Evolutionary conservation across 1,140 invertebrate species (phyloP), one percentile per base, ranked within the genome.

Genomic region (Drosophila eugracilis): DNA sequence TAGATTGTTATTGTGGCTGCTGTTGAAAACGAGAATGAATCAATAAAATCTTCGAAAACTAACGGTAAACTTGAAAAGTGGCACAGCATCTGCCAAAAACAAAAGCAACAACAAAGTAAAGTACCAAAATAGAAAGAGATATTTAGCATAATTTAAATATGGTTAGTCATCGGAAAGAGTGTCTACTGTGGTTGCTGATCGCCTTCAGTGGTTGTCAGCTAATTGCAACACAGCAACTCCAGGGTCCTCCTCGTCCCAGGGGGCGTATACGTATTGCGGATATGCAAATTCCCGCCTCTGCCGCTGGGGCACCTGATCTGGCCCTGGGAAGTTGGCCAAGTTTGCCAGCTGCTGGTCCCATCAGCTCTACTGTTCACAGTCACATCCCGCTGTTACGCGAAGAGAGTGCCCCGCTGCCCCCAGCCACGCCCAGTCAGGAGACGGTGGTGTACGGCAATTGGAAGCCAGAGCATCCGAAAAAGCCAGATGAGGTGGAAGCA

Each of bases 401-500:
- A 26, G 59, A 72, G 15, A 42, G 42, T 12, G 66, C 28, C 10
- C 60, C 44, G 5, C 48, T 9, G 4, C 39, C n/a, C n/a, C n/a
- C 71, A 7, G 47, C 49, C 1, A 22, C 39, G 1, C 26, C 55
- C 32, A 60, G 28, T 15, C 59, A 75, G 24, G 81, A 89, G 14
- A 49, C 74, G 0, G 85, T 90, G 19, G 80, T 90, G 2, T 90
- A 90, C 53, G 89, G 89, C 30, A 89, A 89, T 41, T 90, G 89
- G 89, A 90, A 90, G 47, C 80, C 84, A 12, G 84, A 90, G 9
- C 88, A 73, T 26, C 88, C 83, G 5, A 52, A 67, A 6, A 63
- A 50, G 5, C 88, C 89, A 0, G 58, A 49, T 5, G 53, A 57
- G 0, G 28, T 26, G 5, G 57, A 67, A 2, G 3, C 39, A 17